Evolutionary conservation across 2,113 vertebrate species (phyloP).

Genomic region (Cheirogaleus medius): DNA sequence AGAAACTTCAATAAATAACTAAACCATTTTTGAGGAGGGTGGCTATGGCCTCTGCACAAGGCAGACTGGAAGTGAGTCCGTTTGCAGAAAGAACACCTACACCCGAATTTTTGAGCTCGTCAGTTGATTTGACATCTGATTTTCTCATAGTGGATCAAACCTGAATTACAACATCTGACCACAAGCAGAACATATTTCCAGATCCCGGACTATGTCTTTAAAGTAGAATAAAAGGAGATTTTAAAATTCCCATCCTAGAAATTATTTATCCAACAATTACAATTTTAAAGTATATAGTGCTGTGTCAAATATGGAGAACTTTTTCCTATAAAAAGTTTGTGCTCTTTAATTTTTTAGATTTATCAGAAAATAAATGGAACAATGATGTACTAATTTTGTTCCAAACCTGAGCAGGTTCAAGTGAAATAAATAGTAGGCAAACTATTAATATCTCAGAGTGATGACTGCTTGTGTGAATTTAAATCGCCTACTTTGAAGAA

Average conservation of each 20-base stretch:
- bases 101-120: too few species aligned
- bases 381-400: background rate
- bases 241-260: background rate
- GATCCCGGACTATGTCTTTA: background rate
- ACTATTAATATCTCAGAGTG: background rate
- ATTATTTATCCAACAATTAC: background rate
- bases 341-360: background rate
- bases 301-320: background rate
- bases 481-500: background rate
- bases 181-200: background rate
- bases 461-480: background rate
- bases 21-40: background rate
- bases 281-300: background rate
- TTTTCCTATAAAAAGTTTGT: background rate
- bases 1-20: background rate
- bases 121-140: fast-evolving
- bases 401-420: background rate
- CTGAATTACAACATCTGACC: background rate
- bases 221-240: background rate
- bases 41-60: background rate
- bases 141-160: background rate
- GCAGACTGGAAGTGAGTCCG: background rate
- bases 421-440: background rate
- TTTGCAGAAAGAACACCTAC: background rate
- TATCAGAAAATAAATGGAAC: background rate